Base-by-base conservation (phyloP, 2,113 vertebrate genomes). In the Rallus limicola region DNA sequence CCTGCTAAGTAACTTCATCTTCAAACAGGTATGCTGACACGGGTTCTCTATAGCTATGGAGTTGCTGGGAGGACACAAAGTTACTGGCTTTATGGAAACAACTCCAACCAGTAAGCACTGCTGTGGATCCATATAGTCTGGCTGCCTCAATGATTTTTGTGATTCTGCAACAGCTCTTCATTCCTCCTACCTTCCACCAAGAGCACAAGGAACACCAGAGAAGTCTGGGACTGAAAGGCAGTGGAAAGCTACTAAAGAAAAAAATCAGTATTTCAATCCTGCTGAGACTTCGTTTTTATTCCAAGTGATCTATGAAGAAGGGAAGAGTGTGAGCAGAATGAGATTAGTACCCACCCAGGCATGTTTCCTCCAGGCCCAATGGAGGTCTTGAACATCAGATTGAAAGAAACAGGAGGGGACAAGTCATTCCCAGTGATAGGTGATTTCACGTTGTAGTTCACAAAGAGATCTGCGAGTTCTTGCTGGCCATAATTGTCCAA, bases 371-470 rank as follows among this genome's bases (percentile, higher is more conserved):
- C 99, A 25, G 99, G 99, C 28, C 99, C 99, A 58, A 99, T 99
- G 97, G 99, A 99, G 36, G 99, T 99, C 98, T 99, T 98, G 97
- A 99, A 99, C 99, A 99, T 99, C 93, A 99, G 98, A 96, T 99
- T 99, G 98, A 99, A 99, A 87, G 99, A 98, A 82, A 99, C 98
- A 11, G 99, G 99, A 90, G 99, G 95, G 7, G 98, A 98, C 46
- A 99, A 98, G 92, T 99, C 99, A 93, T 99, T 99, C 97, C 99
- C 99, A 86, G 99, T 99, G 86, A 97, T 97, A 26, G 99, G 99
- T 3, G 99, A 99, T 86, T 99, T 99, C 87, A 99, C 99, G 10
- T 97, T 99, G 98, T 99, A 99, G 93, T 99, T 99, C 90, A 99
- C 98, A 96, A 99, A 99, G 70, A 99, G 98, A 86, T 99, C 99